Conservation (phyloP, 2,888 invertebrate genomes). For the Anthophora plumipes region DNA sequence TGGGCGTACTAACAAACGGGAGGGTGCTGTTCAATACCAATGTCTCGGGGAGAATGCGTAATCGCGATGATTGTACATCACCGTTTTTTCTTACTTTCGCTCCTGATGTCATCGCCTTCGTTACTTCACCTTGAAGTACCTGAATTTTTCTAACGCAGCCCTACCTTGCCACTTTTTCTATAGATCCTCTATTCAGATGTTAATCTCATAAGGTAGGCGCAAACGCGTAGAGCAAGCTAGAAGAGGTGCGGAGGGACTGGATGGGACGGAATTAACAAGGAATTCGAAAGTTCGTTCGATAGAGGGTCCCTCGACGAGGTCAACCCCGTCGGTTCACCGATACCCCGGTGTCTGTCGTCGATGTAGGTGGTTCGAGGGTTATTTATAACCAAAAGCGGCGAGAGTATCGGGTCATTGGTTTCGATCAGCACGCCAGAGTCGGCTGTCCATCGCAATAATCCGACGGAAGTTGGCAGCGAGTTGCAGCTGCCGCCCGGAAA, state of each 20-base stretch:
- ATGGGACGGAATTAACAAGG: background rate
- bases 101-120: too few species aligned
- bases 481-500: conserved; percentile 78
- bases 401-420: conserved; percentile 68
- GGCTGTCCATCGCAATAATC: conserved; percentile 71
- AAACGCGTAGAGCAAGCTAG: background rate
- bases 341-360: conserved; percentile 33
- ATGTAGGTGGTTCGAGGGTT: conserved; percentile 51
- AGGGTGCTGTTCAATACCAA: conserved; percentile 51
- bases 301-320: conserved; percentile 49
- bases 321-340: conserved; percentile 50
- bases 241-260: background rate
- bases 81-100: background rate
- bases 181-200: too few species aligned
- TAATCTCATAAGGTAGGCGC: too few species aligned
- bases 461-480: conserved; percentile 77
- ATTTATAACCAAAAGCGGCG: conserved; percentile 59
- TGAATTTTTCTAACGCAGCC: too few species aligned
- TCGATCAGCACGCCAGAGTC: conserved; percentile 52
- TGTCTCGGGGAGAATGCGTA: conserved; percentile 16
- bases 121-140: too few species aligned
- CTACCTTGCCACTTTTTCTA: too few species aligned
- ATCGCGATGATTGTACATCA: background rate
- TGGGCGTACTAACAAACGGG: conserved; percentile 37
- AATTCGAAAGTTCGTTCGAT: conserved; percentile 20